A percentile compares a stretch with the other conserved stretches of the same genome.
phyloP scores from a whole-genome alignment of 1,140 invertebrate genomes.

The Wiebesia pumilae region DNA sequence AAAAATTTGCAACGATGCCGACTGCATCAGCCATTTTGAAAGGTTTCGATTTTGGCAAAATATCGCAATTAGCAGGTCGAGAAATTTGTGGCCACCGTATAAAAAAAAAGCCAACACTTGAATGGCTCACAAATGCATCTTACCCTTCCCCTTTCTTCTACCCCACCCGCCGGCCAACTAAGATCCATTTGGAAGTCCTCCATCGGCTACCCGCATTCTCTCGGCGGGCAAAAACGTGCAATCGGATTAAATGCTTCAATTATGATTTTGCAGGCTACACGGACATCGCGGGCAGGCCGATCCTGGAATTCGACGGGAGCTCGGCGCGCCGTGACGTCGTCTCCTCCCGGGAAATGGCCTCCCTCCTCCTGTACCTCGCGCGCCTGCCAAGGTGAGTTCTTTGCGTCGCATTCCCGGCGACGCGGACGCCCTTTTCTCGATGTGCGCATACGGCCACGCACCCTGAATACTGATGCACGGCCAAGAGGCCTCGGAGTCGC shows the following conservation, averaged over 20 bases:
- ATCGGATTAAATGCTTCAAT: slow-evolving; percentile 11
- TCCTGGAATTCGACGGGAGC: slow-evolving; percentile 69
- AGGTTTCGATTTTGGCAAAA: too few relatives aligned
- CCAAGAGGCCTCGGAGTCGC: neutral
- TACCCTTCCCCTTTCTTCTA: too few relatives aligned
- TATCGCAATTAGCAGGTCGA: too few relatives aligned
- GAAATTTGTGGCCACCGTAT: too few relatives aligned
- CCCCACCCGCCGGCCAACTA: too few relatives aligned
- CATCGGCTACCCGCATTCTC: neutral
- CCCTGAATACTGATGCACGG: neutral
- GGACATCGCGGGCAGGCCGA: slow-evolving; percentile 64
- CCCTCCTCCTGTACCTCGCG: slow-evolving; percentile 71
- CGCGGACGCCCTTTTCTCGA: neutral
- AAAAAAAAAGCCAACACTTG: too few relatives aligned
- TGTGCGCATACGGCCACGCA: neutral
- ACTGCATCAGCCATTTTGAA: too few relatives aligned
- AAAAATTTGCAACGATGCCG: too few relatives aligned
- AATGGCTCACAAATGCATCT: too few relatives aligned
- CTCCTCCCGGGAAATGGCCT: slow-evolving; percentile 68
- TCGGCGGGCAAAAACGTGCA: neutral
- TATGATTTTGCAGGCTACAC: slow-evolving; percentile 62
- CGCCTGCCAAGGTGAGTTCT: slow-evolving; percentile 70
- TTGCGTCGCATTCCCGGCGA: slow-evolving; percentile 2
- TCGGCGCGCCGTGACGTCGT: slow-evolving; percentile 62
- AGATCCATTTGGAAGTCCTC: too few relatives aligned